phyloP scores from a whole-genome alignment of 1,140 invertebrate genomes.

The Lanistes nyassanus region DNA sequence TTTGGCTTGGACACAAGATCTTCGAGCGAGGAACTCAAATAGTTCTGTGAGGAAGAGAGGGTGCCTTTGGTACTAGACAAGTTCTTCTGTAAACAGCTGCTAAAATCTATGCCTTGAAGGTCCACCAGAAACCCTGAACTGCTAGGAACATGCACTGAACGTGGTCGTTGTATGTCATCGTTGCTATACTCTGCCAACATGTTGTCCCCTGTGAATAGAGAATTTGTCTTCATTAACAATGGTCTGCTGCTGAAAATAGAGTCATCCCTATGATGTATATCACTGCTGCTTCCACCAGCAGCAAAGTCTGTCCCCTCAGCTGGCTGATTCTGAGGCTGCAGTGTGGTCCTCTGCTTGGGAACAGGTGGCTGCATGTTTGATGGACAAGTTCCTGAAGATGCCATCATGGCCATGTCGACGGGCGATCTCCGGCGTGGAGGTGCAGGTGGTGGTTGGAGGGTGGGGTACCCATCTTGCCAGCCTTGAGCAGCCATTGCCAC shows the following conservation, averaged over 20 bases:
- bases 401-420: not conserved
- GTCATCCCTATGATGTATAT: not conserved
- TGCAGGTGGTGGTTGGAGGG: conserved; percentile 21
- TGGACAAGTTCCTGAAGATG: not conserved
- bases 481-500: conserved; percentile 18
- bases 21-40: conserved; percentile 35
- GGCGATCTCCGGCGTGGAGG: conserved; percentile 17
- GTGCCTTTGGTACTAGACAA: not conserved
- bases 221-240: conserved; percentile 3
- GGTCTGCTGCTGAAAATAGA: not conserved
- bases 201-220: conserved; percentile 11
- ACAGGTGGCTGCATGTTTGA: not conserved
- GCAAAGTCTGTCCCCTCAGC: not conserved
- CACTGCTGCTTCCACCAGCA: not conserved
- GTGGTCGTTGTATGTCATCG: not conserved
- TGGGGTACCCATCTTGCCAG: conserved; percentile 8
- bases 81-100: not conserved
- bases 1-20: conserved; percentile 26
- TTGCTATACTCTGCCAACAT: not conserved
- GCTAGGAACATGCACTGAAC: not conserved
- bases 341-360: not conserved
- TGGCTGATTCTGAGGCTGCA: not conserved
- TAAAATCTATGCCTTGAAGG: conserved; percentile 52
- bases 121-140: conserved; percentile 36
- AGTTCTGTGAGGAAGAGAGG: not conserved